phyloP scores from a whole-genome alignment of 2,113 vertebrate species.

The Pantherophis guttatus region DNA sequence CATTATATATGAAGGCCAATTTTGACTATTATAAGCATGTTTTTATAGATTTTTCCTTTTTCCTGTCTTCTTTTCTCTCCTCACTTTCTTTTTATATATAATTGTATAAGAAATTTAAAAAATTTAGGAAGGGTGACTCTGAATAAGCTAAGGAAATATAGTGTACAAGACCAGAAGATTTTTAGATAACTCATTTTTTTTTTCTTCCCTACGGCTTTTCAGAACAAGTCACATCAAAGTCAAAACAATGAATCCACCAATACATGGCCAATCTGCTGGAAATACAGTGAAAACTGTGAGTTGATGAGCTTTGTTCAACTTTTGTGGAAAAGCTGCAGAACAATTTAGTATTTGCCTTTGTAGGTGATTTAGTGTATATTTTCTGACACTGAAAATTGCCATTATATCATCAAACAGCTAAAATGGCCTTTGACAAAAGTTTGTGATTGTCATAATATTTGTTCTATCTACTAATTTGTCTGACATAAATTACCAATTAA shows the following conservation, averaged over 20 bases:
- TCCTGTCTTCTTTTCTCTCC: background rate
- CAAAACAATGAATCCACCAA: background rate
- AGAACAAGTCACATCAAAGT: background rate
- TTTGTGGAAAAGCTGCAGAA: background rate
- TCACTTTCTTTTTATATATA: background rate
- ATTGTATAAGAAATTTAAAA: background rate
- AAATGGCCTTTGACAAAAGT: background rate
- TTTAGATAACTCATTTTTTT: background rate
- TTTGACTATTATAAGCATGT: background rate
- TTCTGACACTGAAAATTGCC: background rate
- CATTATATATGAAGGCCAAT: background rate
- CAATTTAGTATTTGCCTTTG: background rate
- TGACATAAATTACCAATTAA: background rate
- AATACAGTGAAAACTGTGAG: background rate
- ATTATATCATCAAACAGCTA: background rate
- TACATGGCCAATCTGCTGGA: background rate
- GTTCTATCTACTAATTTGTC: background rate
- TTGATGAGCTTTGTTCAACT: background rate
- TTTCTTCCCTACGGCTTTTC: background rate
- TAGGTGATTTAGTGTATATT: background rate
- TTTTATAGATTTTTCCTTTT: background rate
- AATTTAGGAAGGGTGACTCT: background rate
- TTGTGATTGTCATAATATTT: background rate
- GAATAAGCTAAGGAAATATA: background rate
- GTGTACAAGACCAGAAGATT: background rate